A percentile compares a stretch with the other conserved stretches of the same genome.
These are phyloP conservation scores for Hippocampus comes DNA, from an alignment of 2,113 vertebrate species.

Conservation along the genomic window DNA sequence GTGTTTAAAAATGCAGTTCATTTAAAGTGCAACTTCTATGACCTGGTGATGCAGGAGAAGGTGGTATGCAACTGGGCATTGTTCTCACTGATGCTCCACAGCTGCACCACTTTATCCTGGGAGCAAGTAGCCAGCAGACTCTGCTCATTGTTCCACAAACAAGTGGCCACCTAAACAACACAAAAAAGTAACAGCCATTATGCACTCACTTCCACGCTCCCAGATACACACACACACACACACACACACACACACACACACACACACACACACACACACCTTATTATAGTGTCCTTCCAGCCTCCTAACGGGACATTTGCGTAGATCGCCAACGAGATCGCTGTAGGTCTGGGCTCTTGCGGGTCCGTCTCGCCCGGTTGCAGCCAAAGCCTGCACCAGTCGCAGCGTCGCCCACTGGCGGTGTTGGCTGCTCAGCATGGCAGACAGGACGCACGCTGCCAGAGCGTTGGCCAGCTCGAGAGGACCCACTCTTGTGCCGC, in stretches of 20 bases:
- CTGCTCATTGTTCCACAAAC: constrained; percentile 72
- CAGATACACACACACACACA: neutral
- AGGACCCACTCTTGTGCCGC: constrained; percentile 63
- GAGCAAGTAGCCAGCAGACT: constrained; percentile 72
- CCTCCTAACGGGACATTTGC: constrained; percentile 74
- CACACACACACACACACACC: constrained; percentile 38
- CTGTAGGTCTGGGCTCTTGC: constrained; percentile 74
- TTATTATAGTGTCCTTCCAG: constrained; percentile 79
- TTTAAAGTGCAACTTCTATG: neutral
- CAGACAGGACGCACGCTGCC: constrained; percentile 77
- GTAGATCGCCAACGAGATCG: constrained; percentile 75
- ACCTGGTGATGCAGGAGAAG: constrained; percentile 69
- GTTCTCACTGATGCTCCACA: constrained; percentile 71
- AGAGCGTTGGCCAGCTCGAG: constrained; percentile 78
- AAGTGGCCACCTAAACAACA: constrained; percentile 70
- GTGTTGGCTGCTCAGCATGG: constrained; percentile 67
- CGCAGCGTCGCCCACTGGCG: constrained; percentile 78
- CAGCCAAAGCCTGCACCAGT: constrained; percentile 72
- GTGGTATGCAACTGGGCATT: constrained; percentile 68
- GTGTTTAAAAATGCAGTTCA: too few relatives aligned
- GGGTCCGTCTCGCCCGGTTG: constrained; percentile 63
- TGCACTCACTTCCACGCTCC: neutral
- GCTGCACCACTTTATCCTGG: constrained; percentile 75
- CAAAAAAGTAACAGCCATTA: neutral
- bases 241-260: constrained; percentile 34